A percentile compares a stretch with the other conserved stretches of the same genome.
Evolutionary conservation across 2,113 vertebrate genomes (phyloP).

Genomic region (Spilogale gracilis): DNA sequence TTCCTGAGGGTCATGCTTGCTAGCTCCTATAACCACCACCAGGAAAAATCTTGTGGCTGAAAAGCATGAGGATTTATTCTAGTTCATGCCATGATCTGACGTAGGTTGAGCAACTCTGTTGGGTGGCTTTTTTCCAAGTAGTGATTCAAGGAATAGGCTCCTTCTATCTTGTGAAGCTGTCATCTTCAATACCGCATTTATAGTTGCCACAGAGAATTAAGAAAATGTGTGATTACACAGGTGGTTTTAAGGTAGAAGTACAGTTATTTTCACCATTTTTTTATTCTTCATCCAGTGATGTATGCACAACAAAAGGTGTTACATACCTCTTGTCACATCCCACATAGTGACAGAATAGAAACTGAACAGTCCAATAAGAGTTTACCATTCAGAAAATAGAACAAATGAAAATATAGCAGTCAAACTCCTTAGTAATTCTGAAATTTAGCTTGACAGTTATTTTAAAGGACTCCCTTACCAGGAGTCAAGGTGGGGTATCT

Average conservation of each 20-base stretch:
- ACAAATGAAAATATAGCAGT: background rate
- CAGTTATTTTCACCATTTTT: background rate
- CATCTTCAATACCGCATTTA: background rate
- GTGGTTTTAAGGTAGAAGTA: background rate
- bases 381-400: background rate
- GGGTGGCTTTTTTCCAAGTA: background rate
- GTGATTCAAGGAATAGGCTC: background rate
- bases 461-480: background rate
- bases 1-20: background rate
- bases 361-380: background rate
- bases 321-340: background rate
- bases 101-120: background rate
- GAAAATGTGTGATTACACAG: background rate
- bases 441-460: background rate
- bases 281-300: background rate
- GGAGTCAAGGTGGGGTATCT: background rate
- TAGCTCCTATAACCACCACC: background rate
- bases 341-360: background rate
- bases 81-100: background rate
- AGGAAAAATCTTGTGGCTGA: background rate
- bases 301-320: background rate
- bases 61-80: background rate
- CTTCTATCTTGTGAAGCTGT: background rate
- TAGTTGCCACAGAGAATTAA: background rate
- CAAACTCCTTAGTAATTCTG: background rate